phyloP scores from a whole-genome alignment of 1,140 invertebrate genomes.

The Drosophila nannoptera region DNA sequence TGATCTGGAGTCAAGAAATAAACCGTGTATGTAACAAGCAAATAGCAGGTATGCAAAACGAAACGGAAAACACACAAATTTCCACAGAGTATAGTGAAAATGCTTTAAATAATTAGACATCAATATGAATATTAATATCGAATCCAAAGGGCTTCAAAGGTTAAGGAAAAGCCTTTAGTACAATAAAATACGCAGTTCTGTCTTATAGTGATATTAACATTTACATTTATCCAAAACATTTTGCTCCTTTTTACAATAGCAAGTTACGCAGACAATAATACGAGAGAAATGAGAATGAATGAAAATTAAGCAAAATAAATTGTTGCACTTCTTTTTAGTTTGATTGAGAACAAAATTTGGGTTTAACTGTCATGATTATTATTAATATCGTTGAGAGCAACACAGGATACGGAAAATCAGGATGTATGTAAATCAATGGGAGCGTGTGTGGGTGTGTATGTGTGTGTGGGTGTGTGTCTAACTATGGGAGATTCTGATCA shows the following conservation, averaged over 20 bases:
- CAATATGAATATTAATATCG: conserved; percentile 69
- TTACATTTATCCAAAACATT: conserved; percentile 36
- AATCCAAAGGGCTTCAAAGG: conserved; percentile 43
- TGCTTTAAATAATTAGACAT: conserved; percentile 62
- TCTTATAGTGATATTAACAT: conserved; percentile 45
- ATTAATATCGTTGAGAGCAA: neutral
- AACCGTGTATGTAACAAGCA: conserved; percentile 65
- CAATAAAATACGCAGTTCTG: conserved; percentile 53
- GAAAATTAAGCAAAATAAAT: conserved; percentile 42
- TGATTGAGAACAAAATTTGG: conserved; percentile 6
- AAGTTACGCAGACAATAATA: conserved; percentile 50
- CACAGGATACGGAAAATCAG: neutral
- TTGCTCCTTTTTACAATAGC: conserved; percentile 52
- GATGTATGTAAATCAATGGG: conserved; percentile 35
- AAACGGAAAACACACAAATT: conserved; percentile 52
- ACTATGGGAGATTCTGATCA: conserved; percentile 32
- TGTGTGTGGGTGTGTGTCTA: neutral
- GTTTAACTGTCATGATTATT: conserved; percentile 30
- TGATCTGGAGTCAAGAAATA: conserved; percentile 46
- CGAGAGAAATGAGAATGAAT: conserved; percentile 23
- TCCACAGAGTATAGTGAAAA: conserved; percentile 54
- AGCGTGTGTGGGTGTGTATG: conserved; percentile 4
- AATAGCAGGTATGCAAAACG: conserved; percentile 59
- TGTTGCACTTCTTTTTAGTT: neutral
- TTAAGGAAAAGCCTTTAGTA: conserved; percentile 31